Base-by-base conservation (phyloP, 2,113 vertebrate species). In the Petrocephalus microphthalmus region DNA sequence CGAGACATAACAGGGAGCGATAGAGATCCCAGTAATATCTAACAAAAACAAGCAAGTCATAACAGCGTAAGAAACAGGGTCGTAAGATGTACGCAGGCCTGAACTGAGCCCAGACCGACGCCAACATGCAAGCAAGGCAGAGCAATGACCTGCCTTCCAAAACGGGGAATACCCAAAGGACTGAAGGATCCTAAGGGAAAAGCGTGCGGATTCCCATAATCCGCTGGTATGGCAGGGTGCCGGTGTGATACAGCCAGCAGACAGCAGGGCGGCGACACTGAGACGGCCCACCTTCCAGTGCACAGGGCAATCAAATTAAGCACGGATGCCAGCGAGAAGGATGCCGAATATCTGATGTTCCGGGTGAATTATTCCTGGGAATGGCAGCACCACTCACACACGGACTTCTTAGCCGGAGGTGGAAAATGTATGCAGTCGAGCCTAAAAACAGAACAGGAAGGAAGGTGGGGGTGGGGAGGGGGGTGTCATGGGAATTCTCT, bases 401-500 rank as follows among this genome's bases (percentile, higher is more conserved):
- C 33, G 17, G 96, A 96, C 95, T 96, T 97, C 97, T 97, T 98
- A 98, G 95, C 96, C 96, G 96, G 97, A 98, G 95, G 96, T 97
- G 96, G 97, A 95, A 96, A 96, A 97, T 98, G 97, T 97, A 96
- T 96, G 96, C 95, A 95, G 89, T 94, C 92, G 94, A 94, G 95
- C 97, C 97, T 98, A 99, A 98, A 98, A 98, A 98, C 97, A 98
- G 97, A 94, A 94, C 95, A 97, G 98, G 98, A 99, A 99, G 98
- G 98, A 99, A 99, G 96, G 96, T 95, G 96, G 97, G 95, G 96
- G 96, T 96, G 96, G 97, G 20, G 37, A 78, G 88, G 90, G 54
- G 56, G 74, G 97, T 96, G 96, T 91, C 92, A 97, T 96, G 96
- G 97, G 97, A 98, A 99, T 78, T 53, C 20, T 54, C 71, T 88